These are phyloP conservation scores for Alfaro cultratus DNA, from an alignment of 2,797 vertebrate genomes.

Conservation along the genomic window DNA sequence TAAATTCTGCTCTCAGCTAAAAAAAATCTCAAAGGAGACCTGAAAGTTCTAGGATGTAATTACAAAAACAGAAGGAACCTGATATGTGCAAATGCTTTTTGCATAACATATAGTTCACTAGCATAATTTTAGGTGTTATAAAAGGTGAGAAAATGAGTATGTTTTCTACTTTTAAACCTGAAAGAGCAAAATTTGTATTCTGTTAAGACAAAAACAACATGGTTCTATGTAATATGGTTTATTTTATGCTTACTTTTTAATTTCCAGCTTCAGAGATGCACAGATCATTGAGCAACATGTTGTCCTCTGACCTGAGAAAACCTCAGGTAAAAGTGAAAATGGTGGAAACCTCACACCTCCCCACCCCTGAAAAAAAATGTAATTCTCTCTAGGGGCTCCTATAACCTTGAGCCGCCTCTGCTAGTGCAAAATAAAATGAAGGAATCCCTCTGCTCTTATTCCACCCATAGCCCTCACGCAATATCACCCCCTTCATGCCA, in stretches of 20 bases:
- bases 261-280: neutral
- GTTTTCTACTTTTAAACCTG: neutral
- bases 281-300: neutral
- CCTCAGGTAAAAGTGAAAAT: neutral
- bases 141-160: neutral
- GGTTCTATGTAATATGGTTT: neutral
- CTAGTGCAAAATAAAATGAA: constrained; percentile 31
- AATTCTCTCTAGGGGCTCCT: neutral
- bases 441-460: constrained; percentile 43
- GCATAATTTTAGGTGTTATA: neutral
- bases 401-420: constrained; percentile 9
- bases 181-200: neutral
- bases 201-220: neutral
- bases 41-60: neutral
- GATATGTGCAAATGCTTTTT: neutral
- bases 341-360: neutral
- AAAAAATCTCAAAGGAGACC: neutral
- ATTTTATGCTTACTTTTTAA: neutral
- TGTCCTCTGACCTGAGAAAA: neutral
- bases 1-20: neutral
- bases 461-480: constrained; percentile 51
- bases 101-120: neutral
- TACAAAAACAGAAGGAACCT: neutral
- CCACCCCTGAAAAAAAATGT: neutral
- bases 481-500: constrained; percentile 38